These are phyloP conservation scores for Girardinus metallicus DNA, from an alignment of 2,797 vertebrate genomes.

Conservation along the genomic window DNA sequence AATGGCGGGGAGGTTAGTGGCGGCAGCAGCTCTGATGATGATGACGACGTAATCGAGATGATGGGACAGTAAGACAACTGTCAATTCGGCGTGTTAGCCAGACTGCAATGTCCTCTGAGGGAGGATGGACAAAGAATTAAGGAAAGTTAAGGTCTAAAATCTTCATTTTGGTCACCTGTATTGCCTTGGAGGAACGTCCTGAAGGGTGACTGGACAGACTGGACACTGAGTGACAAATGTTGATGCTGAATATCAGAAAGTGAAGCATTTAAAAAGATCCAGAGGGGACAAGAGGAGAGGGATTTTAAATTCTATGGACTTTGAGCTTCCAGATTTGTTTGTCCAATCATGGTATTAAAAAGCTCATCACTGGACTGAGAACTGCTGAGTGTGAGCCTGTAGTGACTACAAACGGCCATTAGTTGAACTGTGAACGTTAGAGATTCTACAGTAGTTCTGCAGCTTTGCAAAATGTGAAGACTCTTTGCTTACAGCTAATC, in stretches of 20 bases:
- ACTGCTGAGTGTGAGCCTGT: conserved; percentile 65
- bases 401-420: conserved; percentile 61
- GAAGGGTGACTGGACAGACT: conserved; percentile 32
- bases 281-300: conserved; percentile 23
- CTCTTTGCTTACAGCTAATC: conserved; percentile 48
- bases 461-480: conserved; percentile 61
- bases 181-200: conserved; percentile 33
- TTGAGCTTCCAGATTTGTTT: conserved; percentile 65
- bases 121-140: conserved; percentile 27
- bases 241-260: conserved; percentile 59
- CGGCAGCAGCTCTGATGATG: conserved; percentile 51
- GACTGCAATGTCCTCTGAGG: conserved; percentile 4
- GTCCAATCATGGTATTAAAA: conserved; percentile 54
- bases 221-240: conserved; percentile 50
- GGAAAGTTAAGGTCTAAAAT: conserved; percentile 10
- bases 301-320: conserved; percentile 33
- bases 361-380: conserved; percentile 63
- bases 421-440: conserved; percentile 62
- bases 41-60: conserved; percentile 90
- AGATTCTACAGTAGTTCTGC: conserved; percentile 54
- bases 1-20: conserved; percentile 56
- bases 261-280: conserved; percentile 34
- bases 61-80: conserved; percentile 82
- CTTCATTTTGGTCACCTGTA: conserved; percentile 28
- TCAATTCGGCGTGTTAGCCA: conserved; percentile 27